These are phyloP conservation scores for Amiota mariae DNA, from an alignment of 2,888 invertebrate species.

Conservation along the genomic window DNA sequence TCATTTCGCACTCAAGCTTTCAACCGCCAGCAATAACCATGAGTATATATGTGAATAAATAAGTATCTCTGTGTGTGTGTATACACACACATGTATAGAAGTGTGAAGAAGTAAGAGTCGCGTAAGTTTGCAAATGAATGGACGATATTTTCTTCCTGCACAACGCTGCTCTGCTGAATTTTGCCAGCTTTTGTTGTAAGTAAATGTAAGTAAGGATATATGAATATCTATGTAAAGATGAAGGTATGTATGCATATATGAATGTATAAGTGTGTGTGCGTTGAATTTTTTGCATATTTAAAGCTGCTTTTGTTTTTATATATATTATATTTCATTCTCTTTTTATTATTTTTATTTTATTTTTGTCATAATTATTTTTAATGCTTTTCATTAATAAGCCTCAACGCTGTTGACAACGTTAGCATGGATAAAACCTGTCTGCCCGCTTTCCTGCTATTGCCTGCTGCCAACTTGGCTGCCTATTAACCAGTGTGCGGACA, in stretches of 20 bases:
- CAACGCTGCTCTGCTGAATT: too few relatives aligned
- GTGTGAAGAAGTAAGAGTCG: conserved; percentile 31
- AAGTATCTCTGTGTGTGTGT: background rate
- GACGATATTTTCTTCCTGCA: too few relatives aligned
- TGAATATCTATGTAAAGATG: too few relatives aligned
- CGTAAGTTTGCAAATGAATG: background rate
- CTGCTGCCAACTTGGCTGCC: background rate
- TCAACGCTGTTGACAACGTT: conserved; percentile 40
- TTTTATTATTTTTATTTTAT: conserved; percentile 9
- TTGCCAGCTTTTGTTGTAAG: too few relatives aligned
- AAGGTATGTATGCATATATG: background rate
- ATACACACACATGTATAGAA: background rate
- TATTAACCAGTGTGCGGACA: background rate
- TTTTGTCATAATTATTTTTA: conserved; percentile 58
- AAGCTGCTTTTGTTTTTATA: conserved; percentile 31
- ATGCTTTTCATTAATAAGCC: conserved; percentile 57
- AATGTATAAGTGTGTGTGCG: background rate
- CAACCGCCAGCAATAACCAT: conserved; percentile 25
- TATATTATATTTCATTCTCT: conserved; percentile 37
- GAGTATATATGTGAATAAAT: background rate
- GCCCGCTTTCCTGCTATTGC: background rate
- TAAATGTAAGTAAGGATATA: too few relatives aligned
- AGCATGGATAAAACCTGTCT: conserved; percentile 10
- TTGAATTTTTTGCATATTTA: conserved; percentile 47
- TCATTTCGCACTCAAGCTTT: conserved; percentile 58